Evolutionary conservation across 2,797 vertebrate species (phyloP).

Genomic region (Hippoglossus hippoglossus): DNA sequence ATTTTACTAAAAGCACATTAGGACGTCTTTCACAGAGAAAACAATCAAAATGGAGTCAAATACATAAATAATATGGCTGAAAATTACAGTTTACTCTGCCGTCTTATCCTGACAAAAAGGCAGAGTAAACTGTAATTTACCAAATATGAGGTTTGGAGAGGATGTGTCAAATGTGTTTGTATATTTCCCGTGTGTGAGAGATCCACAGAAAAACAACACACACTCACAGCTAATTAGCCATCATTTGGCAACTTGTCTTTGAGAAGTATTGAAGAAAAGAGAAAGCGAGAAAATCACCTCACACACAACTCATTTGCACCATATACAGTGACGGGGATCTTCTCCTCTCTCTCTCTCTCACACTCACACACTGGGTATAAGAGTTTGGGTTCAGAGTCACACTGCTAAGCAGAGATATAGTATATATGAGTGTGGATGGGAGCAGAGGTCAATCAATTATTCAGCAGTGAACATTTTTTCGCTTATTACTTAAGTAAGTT

Average conservation of each 20-base stretch:
- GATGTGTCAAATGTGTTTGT: background rate
- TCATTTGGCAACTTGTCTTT: constrained; percentile 63
- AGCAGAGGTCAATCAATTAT: constrained; percentile 75
- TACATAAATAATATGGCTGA: background rate
- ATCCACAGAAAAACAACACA: constrained; percentile 21
- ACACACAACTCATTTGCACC: constrained; percentile 19
- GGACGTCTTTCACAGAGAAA: constrained; percentile 9
- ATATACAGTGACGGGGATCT: no score
- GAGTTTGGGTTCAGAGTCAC: constrained; percentile 18
- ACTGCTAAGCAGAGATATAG: constrained; percentile 66
- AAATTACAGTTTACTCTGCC: constrained; percentile 7
- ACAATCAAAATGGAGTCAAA: background rate
- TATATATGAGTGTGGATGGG: constrained; percentile 67
- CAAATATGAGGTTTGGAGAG: background rate
- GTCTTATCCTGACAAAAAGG: no score
- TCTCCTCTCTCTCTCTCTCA: background rate
- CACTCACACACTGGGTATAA: constrained; percentile 18
- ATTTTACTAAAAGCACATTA: constrained; percentile 18
- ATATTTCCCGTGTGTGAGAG: background rate
- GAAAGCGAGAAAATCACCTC: constrained; percentile 33
- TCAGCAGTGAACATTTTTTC: constrained; percentile 76
- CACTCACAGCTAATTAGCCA: constrained; percentile 75
- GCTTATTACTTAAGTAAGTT: constrained; percentile 81
- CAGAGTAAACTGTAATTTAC: no score
- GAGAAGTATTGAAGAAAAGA: constrained; percentile 50